A percentile compares a stretch with the other conserved stretches of the same genome.
phyloP scores from a whole-genome alignment of 2,888 invertebrate genomes.

The Drosophila meridionalis region DNA sequence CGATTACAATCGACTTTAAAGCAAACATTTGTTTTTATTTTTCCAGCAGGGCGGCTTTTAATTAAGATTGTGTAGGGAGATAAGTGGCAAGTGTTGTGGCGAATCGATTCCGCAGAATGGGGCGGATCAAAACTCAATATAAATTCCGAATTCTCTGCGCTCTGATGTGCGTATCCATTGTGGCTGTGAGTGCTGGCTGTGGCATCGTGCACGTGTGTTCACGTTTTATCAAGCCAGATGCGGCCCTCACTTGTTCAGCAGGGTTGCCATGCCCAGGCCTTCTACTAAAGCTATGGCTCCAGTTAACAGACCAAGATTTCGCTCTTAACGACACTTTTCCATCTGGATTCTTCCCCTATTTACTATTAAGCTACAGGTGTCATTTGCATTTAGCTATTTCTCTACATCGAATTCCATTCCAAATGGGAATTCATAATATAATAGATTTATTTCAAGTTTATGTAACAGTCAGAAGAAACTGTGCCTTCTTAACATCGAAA shows the following conservation, averaged over 20 bases:
- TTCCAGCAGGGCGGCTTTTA: conserved; percentile 60
- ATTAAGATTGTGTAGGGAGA: conserved; percentile 72
- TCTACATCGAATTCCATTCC: too few species aligned
- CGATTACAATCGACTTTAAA: conserved; percentile 66
- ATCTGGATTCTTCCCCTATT: too few species aligned
- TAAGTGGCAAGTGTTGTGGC: conserved; percentile 56
- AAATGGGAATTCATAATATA: too few species aligned
- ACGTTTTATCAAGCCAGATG: not conserved
- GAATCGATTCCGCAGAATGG: conserved; percentile 34
- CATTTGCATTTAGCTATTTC: too few species aligned
- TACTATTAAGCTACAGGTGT: too few species aligned
- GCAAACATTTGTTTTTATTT: conserved; percentile 73
- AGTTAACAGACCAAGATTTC: not conserved
- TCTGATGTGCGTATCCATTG: not conserved
- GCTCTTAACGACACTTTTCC: not conserved
- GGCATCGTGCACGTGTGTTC: not conserved
- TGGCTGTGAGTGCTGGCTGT: not conserved
- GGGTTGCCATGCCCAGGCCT: not conserved
- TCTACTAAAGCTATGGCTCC: too few species aligned
- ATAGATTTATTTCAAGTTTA: too few species aligned
- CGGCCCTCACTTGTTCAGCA: conserved; percentile 1
- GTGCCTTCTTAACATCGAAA: too few species aligned
- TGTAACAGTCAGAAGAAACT: too few species aligned
- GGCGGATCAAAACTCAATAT: conserved; percentile 41
- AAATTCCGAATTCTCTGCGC: conserved; percentile 15